Conservation (phyloP, 2,113 vertebrate species). For the Eonycteris spelaea region DNA sequence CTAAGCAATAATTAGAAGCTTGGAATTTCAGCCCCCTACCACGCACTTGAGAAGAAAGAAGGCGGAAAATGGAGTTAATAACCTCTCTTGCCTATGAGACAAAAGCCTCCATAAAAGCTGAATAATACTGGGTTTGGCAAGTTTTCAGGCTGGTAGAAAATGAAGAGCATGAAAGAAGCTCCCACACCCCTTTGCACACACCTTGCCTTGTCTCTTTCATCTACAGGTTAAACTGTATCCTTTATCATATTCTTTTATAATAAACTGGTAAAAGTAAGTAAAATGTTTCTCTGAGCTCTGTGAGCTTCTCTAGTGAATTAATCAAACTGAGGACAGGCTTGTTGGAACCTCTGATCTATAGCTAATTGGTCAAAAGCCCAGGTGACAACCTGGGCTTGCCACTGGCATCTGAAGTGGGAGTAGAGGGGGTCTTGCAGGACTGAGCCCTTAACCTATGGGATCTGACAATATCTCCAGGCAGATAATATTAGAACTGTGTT, state of each 20-base stretch:
- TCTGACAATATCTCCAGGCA: background rate
- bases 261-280: background rate
- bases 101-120: background rate
- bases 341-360: background rate
- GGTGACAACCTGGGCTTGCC: background rate
- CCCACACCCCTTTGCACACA: background rate
- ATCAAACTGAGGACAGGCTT: background rate
- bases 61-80: background rate
- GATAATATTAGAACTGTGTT: background rate
- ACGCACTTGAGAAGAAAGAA: background rate
- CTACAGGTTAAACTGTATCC: background rate
- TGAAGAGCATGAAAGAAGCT: background rate
- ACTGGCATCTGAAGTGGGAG: background rate
- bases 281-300: background rate
- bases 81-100: background rate
- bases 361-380: background rate
- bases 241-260: background rate
- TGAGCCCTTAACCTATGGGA: background rate
- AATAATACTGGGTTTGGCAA: background rate
- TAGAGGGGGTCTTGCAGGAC: background rate
- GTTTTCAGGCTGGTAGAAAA: background rate
- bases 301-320: background rate
- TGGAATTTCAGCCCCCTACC: background rate
- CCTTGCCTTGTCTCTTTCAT: background rate
- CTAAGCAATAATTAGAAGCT: background rate